Base-by-base conservation (phyloP, 1,140 invertebrate species). In the Adelges cooleyi region DNA sequence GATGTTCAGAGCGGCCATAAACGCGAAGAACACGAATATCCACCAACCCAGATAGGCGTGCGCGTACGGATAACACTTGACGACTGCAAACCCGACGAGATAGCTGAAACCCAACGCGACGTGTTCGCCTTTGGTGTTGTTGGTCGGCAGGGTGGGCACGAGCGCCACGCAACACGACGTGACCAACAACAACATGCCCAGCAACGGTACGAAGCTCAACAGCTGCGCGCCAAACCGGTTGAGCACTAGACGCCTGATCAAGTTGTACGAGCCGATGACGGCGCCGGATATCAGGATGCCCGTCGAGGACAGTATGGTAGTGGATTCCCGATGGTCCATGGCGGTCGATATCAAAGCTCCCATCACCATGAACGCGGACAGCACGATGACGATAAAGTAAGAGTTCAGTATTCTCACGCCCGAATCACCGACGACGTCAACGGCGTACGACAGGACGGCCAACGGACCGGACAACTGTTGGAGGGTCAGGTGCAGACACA, bases 381-480 rank as follows among this genome's bases (percentile, higher is more conserved):
- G 69, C 3, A 81, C 66, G 2, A 80, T 72, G 8, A 81, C 48
- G 0, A 71, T 44, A 36, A 68, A 68, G 17, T 72, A 72, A 1
- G 71, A 25, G 46, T 70, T 69, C 5, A 71, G 68, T 6, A 77
- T 72, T 9, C 80, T 71, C 1, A 76, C 77, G 2, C 77, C 78
- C n/a, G 80, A 73, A 66, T 77, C 73, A 13, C 73, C 68, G 65
- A 81, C 83, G 65, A 82, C 76, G 8, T 80, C 77, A 2, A 82
- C 79, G 2, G 83, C 81, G 70, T 86, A 86, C 70, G 85, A 84
- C 67, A 86, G 82, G 3, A 87, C 75, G 1, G 82, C 81, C 72
- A 86, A 81, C 25, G 75, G 74, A 13, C 81, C 82, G 2, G 80
- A 77, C 2, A 82, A 69, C 71, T 84, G 82, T 72, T 84, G 82